phyloP scores from a whole-genome alignment of 2,888 invertebrate genomes.

The Brenthis ino region DNA sequence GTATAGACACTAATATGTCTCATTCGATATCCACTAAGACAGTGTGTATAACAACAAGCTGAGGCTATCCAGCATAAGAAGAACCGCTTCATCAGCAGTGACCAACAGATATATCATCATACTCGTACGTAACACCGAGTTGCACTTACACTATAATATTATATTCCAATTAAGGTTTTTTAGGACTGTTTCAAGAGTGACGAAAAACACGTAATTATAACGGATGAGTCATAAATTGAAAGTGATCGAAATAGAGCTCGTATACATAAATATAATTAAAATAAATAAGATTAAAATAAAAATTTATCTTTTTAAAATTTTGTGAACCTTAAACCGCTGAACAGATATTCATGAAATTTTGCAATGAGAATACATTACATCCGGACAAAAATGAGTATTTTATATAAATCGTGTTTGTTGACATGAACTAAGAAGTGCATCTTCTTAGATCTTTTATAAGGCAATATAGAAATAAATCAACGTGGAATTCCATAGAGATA shows the following conservation, averaged over 20 bases:
- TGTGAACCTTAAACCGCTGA: too few relatives aligned
- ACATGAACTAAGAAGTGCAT: too few relatives aligned
- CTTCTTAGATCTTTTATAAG: too few relatives aligned
- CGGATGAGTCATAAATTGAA: neutral
- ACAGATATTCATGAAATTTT: too few relatives aligned
- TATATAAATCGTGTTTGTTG: too few relatives aligned
- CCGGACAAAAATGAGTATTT: too few relatives aligned
- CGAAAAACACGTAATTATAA: neutral
- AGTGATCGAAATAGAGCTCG: neutral
- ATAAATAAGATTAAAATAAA: neutral
- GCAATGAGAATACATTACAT: too few relatives aligned
- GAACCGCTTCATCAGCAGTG: slow-evolving; percentile 23
- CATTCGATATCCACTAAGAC: neutral
- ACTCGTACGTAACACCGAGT: too few relatives aligned
- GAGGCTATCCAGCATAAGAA: slow-evolving; percentile 28
- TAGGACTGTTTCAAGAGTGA: neutral
- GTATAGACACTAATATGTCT: neutral
- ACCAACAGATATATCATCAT: slow-evolving; percentile 23
- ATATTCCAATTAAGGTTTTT: slow-evolving; percentile 9
- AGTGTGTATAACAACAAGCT: slow-evolving; percentile 28
- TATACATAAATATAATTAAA: neutral
- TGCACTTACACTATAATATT: neutral
- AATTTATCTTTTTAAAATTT: neutral
- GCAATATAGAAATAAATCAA: too few relatives aligned
- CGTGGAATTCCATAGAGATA: too few relatives aligned